Evolutionary conservation across 2,797 vertebrate species (phyloP), one percentile per base, ranked within the genome.

Genomic region (Schizothorax lantsangensis): DNA sequence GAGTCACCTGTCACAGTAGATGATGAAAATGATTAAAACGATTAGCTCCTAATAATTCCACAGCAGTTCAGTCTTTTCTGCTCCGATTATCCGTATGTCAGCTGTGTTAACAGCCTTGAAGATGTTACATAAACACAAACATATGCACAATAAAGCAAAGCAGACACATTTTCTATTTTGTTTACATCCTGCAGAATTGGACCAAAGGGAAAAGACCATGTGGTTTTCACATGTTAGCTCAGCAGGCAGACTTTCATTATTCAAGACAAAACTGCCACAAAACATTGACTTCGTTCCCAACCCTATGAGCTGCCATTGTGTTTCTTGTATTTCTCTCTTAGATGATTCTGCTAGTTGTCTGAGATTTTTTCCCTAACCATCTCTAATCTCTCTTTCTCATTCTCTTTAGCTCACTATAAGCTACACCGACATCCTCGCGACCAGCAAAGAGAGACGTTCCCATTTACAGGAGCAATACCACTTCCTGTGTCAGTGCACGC

Each of bases 391-490:
- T 79, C 86, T 88, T 88, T 81, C 88, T 83, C 79, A 26, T 75
- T 30, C 21, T 82, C 6, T 84, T 0, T 90, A 97, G 97, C 95
- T 97, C 87, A 97, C 95, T 81, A 95, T 97, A 93, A 97, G 96
- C 92, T 97, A 97, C 64, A 93, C 95, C 86, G 97, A 97, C 86
- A 91, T 95, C 30, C 89, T 96, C 90, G 92, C 94, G 91, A 95
- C 96, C 43, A 95, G 94, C 45, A 83, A 78, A 6, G 95, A 96
- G 26, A 96, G 97, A 81, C 93, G 89, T 83, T 89, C 93, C 62
- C 96, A 95, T 4, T 92, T 97, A 83, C n/a, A 91, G 87, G 93
- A 94, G 52, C 97, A 97, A 64, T 97, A 96, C 90, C 96, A 96
- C 92, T 97, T 96, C 40, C 91, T 92, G 10, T 97, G 97, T 83